Conservation (phyloP, 2,113 vertebrate genomes). For the Hippocampus barbouri region DNA sequence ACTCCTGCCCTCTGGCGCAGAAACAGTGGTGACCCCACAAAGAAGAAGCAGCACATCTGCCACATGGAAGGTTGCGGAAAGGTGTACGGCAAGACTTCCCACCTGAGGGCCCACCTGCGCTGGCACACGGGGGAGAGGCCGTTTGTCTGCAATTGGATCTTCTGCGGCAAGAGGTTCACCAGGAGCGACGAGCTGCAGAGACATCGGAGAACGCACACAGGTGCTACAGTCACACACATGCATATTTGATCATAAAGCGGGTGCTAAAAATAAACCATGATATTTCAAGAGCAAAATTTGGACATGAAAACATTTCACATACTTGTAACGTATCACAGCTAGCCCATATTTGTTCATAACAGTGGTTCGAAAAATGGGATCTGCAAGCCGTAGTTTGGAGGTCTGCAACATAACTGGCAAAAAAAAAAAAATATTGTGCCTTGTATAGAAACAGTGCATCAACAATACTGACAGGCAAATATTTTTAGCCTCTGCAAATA, state of each 20-base stretch:
- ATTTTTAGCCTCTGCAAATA: too few species aligned
- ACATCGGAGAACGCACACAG: conserved; percentile 96
- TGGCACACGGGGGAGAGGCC: conserved; percentile 98
- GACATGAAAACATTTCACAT: too few species aligned
- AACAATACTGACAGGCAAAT: too few species aligned
- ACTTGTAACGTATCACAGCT: too few species aligned
- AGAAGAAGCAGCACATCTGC: conserved; percentile 98
- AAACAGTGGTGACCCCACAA: conserved; percentile 90
- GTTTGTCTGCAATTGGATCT: conserved; percentile 98
- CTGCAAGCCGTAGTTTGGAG: too few species aligned
- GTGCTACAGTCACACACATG: conserved; percentile 50
- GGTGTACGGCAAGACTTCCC: conserved; percentile 98
- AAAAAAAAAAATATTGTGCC: too few species aligned
- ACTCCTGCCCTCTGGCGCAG: conserved; percentile 57
- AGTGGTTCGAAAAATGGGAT: too few species aligned
- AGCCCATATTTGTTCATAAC: neutral
- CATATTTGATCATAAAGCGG: neutral
- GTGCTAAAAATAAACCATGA: neutral
- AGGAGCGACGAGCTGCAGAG: conserved; percentile 95
- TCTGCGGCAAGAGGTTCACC: conserved; percentile 97
- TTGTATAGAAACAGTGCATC: too few species aligned
- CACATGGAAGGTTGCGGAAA: conserved; percentile 98
- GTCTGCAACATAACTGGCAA: too few species aligned
- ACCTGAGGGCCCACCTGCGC: conserved; percentile 94
- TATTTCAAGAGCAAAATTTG: too few species aligned